Evolutionary conservation across 2,888 invertebrate genomes (phyloP), one percentile per base, ranked within the genome.

Genomic region (Macrosoma leucophasiata): DNA sequence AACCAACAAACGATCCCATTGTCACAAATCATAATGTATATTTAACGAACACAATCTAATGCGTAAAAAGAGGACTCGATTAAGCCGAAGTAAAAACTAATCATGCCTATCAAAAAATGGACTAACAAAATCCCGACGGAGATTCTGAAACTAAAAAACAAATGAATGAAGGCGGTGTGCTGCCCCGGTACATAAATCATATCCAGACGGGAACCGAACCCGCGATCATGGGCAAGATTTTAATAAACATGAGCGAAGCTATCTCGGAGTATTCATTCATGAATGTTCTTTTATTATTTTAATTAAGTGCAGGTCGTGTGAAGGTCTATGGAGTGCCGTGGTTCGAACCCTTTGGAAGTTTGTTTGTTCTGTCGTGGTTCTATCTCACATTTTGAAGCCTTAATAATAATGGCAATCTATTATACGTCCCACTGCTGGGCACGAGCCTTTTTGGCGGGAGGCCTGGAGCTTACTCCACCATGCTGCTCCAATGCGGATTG

Each of bases 241-340:
- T 82, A 82, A 82, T 82, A 82, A 76, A 81, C 79, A 77, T 73
- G 72, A 71, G 70, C n/a, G n/a, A n/a, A n/a, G 68, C 70, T 60
- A 72, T 67, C 61, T 51, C 46, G 46, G 60, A 52, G 66, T 69
- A 71, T 67, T 68, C 81, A 81, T 79, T 82, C 81, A 81, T 76
- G 69, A 62, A 58, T 57, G 46, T 51, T 53, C 51, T 58, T 72
- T 74, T 73, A 69, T 68, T 66, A 64, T 78, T 78, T 81, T 79
- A 78, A 81, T 81, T 78, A 71, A 52, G 57, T 42, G 48, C 50
- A 65, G 70, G 68, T 67, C 73, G 76, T 77, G 77, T 74, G 74
- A 77, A 76, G 73, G 66, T 45, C 31, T 36, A 31, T 36, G 28
- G 36, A 36, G 30, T 27, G 27, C 12, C 13, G 27, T 36, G 31